Base-by-base conservation (phyloP, 2,888 invertebrate species). In the Papilio gigon region DNA sequence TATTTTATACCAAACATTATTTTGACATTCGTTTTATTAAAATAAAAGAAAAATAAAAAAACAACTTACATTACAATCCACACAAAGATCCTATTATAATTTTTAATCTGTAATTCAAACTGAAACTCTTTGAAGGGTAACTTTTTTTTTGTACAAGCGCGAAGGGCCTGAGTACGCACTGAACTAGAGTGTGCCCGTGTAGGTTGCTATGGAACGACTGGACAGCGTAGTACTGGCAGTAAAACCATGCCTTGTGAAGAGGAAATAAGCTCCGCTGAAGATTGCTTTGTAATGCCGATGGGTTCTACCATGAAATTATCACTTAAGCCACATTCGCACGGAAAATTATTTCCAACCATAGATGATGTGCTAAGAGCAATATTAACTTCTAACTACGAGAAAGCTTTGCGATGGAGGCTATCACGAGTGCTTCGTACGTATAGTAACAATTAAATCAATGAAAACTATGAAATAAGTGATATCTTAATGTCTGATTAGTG, bases 181-280 rank as follows among this genome's bases (percentile, higher is more conserved):
- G 35, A 65, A 37, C 61, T 33, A 65, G 61, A 64, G 58, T 65
- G 69, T 67, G 78, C 71, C 73, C 78, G 81, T 79, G 84, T 82
- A 84, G 76, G 74, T 78, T 84, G 90, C 87, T 84, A 85, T 84
- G 78, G 83, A 79, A 81, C 82, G 84, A 90, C 90, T 90, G 90
- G 87, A 82, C 84, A 80, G 76, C 74, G 77, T 78, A 82, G 84
- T 83, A 79, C 22, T 22, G 22, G 6, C 47, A 22, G 40, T 40
- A 6, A 22, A 47, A 80, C 84, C 81, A 85, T 86, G 80, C 70
- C 71, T 71, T 59, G 64, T 72, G 67, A 72, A 73, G 61, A 67
- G 63, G 59, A 67, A 70, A 67, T 63, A 62, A 25, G 40, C 37
- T 56, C 62, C 47, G 56, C 17, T 40, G 70, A 62, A 62, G 58